Evolutionary conservation across 2,888 invertebrate genomes (phyloP).

Genomic region (Metalampra italica): DNA sequence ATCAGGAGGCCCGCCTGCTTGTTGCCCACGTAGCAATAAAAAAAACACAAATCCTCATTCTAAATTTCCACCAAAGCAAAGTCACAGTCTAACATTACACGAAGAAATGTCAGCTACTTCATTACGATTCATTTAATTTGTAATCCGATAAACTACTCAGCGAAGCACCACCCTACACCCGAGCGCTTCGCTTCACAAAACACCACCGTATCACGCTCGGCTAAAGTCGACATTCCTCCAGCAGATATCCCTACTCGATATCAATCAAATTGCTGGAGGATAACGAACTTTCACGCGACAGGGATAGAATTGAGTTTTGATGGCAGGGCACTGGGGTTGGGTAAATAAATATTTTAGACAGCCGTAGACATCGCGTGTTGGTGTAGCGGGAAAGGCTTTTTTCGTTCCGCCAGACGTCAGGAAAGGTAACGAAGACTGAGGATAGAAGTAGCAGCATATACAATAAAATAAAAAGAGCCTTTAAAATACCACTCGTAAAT

Average conservation of each 20-base stretch:
- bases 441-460: background rate
- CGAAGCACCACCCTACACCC: background rate
- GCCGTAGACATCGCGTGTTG: conserved; percentile 11
- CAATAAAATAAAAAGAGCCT: too few relatives aligned
- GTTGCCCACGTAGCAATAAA: too few relatives aligned
- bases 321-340: background rate
- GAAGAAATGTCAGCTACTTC: conserved; percentile 18
- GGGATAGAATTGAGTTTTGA: conserved; percentile 8
- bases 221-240: background rate
- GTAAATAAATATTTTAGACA: conserved; percentile 27
- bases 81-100: background rate
- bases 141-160: conserved; percentile 18
- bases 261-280: background rate
- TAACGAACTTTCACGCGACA: background rate
- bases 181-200: background rate
- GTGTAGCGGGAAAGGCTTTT: conserved; percentile 7
- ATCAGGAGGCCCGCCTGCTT: too few relatives aligned
- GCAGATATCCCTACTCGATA: background rate
- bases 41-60: too few relatives aligned
- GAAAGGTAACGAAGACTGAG: background rate
- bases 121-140: conserved; percentile 35
- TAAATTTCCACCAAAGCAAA: background rate
- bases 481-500: too few relatives aligned
- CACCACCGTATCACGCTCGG: background rate
- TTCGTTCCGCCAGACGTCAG: conserved; percentile 10